Percentiles rank a stretch among this genome's conserved stretches.
These are phyloP conservation scores for Mesocentrotus franciscanus DNA, from an alignment of 53 echinoderm and acorn worm genomes.

Conservation along the genomic window DNA sequence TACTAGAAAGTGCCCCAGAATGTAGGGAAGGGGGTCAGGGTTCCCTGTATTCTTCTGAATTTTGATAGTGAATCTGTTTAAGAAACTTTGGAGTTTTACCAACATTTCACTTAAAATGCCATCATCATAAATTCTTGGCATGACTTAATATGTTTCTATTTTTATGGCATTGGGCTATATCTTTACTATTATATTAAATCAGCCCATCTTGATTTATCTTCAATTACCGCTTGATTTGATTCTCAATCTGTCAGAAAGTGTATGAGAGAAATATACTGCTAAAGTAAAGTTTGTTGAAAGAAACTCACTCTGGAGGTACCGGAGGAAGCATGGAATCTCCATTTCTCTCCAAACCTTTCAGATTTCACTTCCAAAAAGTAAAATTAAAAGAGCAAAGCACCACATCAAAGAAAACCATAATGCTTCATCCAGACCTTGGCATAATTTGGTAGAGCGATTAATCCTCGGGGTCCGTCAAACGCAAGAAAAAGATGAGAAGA, in stretches of 20 bases:
- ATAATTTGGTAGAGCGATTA: constrained; percentile 37
- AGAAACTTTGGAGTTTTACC: not conserved
- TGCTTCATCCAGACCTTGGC: not conserved
- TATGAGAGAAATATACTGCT: not conserved
- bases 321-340: not conserved
- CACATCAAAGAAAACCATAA: constrained; percentile 48
- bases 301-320: not conserved
- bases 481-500: constrained; percentile 8
- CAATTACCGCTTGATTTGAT: not conserved
- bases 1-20: no score
- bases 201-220: not conserved
- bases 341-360: not conserved
- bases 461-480: constrained; percentile 21
- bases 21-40: no score
- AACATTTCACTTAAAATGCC: not conserved
- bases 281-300: not conserved
- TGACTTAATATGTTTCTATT: no score
- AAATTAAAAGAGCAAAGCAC: not conserved
- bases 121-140: not conserved
- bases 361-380: constrained; percentile 1
- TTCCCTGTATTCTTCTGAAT: no score
- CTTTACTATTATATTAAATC: not conserved
- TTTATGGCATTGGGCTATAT: not conserved
- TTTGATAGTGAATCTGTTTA: no score
- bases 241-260: not conserved